Percentiles rank a stretch among this genome's conserved stretches.
phyloP scores from a whole-genome alignment of 2,797 vertebrate genomes.

The Rhinoraja longicauda region DNA sequence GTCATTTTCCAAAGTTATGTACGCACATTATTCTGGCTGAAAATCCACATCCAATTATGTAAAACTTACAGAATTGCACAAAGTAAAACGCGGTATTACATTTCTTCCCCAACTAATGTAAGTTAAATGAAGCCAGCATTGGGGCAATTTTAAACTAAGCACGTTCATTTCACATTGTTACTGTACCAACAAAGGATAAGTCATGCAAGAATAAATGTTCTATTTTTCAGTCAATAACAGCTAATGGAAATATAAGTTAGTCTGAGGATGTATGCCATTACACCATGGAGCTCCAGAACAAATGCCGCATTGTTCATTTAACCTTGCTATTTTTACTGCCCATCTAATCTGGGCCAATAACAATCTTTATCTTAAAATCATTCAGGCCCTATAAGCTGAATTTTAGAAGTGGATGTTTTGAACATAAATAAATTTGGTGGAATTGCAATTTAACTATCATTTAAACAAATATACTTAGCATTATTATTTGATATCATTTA shows the following conservation, averaged over 20 bases:
- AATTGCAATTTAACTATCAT: not conserved
- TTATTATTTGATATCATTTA: not conserved
- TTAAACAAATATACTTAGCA: not conserved
- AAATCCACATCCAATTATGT: not conserved
- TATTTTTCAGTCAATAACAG: not conserved
- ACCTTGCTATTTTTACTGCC: not conserved
- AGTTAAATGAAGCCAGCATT: not conserved
- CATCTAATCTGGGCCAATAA: not conserved
- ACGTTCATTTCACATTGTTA: not conserved
- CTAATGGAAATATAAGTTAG: not conserved
- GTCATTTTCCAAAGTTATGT: not conserved
- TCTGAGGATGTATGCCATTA: not conserved
- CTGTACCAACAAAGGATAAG: not conserved
- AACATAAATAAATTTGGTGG: not conserved
- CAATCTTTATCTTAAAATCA: not conserved
- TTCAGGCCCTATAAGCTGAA: not conserved
- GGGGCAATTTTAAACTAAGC: not conserved
- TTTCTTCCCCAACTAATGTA: not conserved
- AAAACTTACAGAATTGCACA: not conserved
- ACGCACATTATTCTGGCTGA: not conserved
- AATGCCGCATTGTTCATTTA: not conserved
- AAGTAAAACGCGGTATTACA: not conserved
- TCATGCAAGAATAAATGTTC: not conserved
- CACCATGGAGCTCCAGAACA: not conserved
- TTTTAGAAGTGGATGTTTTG: not conserved